phyloP scores from a whole-genome alignment of 1,140 invertebrate species.

The Neoseiulus cucumeris region DNA sequence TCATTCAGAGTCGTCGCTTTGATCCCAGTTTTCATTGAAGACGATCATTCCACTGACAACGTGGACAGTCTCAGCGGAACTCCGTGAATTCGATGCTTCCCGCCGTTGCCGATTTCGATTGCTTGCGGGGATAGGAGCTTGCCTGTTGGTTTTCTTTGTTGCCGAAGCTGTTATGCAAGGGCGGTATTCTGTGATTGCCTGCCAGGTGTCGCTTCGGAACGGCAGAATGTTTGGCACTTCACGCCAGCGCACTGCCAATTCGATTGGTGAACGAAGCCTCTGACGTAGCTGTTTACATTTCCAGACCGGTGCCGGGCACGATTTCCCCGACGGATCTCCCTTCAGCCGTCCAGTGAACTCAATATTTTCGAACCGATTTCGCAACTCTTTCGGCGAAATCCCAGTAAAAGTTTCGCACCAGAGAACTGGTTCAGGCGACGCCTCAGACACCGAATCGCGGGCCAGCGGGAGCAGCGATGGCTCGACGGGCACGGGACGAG shows the following conservation, averaged over 20 bases:
- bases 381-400: background rate
- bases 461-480: background rate
- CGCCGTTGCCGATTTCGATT: background rate
- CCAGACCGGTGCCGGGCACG: background rate
- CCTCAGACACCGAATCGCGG: background rate
- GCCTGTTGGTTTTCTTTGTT: background rate
- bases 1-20: no score
- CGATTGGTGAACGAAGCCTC: background rate
- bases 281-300: background rate
- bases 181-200: background rate
- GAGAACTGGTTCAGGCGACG: background rate
- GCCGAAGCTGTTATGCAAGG: background rate
- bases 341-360: background rate
- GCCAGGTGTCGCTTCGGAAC: background rate
- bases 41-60: no score
- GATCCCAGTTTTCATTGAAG: no score
- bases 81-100: no score
- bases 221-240: no score
- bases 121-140: background rate
- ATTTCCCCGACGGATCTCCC: background rate
- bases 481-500: background rate
- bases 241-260: background rate
- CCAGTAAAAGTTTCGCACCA: background rate
- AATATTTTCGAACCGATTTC: background rate
- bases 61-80: no score